phyloP scores from a whole-genome alignment of 37 sponge, comb jelly and placozoan species.

The Ianthella basta region DNA sequence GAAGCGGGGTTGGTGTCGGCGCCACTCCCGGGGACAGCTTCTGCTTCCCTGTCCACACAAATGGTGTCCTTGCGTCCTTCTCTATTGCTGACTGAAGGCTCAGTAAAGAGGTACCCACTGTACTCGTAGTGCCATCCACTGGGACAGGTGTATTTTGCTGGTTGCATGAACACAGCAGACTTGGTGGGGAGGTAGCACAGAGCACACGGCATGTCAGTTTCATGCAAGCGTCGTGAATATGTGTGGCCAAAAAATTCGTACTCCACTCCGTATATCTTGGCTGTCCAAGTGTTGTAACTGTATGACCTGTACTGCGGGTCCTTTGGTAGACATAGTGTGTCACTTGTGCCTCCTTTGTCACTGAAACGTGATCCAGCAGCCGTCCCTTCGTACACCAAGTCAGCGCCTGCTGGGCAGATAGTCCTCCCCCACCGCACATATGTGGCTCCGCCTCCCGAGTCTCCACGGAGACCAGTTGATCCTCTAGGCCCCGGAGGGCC shows the following conservation, averaged over 20 bases:
- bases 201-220: constrained; percentile 26
- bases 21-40: constrained; percentile 9
- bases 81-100: neutral
- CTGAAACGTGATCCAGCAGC: too few relatives aligned
- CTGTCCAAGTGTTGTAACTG: too few relatives aligned
- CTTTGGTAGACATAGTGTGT: too few relatives aligned
- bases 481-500: neutral
- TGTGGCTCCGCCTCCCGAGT: neutral
- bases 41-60: neutral
- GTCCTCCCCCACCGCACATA: neutral
- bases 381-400: too few relatives aligned
- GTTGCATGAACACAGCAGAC: neutral
- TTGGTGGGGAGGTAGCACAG: neutral
- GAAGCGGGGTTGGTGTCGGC: neutral
- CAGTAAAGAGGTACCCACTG: constrained; percentile 13
- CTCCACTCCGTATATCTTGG: constrained; percentile 7
- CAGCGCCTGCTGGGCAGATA: too few relatives aligned
- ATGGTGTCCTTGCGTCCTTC: neutral
- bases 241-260: neutral
- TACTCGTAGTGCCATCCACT: constrained; percentile 16
- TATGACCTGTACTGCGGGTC: too few relatives aligned
- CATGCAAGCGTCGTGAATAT: neutral
- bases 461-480: neutral
- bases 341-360: too few relatives aligned
- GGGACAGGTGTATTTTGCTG: constrained; percentile 10